Conservation (phyloP, 2,113 vertebrate species). For the Xiphorhynchus elegans region DNA sequence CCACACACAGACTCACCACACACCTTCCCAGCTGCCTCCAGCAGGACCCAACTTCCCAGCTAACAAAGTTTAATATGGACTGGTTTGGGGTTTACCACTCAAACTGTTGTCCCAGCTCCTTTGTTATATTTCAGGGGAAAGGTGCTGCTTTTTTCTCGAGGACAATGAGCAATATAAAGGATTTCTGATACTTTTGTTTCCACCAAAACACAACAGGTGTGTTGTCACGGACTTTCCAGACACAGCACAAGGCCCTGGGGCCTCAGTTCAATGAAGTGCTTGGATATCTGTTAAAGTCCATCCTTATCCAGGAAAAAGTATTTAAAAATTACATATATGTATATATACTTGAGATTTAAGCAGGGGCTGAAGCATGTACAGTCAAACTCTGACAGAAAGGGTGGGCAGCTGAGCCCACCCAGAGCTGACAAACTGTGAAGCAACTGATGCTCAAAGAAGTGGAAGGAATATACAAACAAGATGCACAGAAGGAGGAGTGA, state of each 20-base stretch:
- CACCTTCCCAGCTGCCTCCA: background rate
- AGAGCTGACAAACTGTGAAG: background rate
- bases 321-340: background rate
- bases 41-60: background rate
- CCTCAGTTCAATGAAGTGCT: background rate
- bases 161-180: background rate
- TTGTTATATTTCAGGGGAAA: background rate
- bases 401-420: background rate
- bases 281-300: background rate
- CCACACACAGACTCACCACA: background rate
- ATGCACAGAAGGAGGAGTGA: slow-evolving; percentile 34
- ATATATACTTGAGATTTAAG: background rate
- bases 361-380: background rate
- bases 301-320: background rate
- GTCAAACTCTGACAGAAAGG: background rate
- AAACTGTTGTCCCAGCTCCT: background rate
- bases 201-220: accelerated
- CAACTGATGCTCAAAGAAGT: background rate
- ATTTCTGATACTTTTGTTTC: background rate
- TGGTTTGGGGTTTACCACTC: background rate
- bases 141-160: background rate
- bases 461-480: background rate
- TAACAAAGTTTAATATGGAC: accelerated
- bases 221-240: background rate
- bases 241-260: background rate